Evolutionary conservation across 1,140 invertebrate genomes (phyloP), one percentile per base, ranked within the genome.

Genomic region (Drosophila punjabiensis): DNA sequence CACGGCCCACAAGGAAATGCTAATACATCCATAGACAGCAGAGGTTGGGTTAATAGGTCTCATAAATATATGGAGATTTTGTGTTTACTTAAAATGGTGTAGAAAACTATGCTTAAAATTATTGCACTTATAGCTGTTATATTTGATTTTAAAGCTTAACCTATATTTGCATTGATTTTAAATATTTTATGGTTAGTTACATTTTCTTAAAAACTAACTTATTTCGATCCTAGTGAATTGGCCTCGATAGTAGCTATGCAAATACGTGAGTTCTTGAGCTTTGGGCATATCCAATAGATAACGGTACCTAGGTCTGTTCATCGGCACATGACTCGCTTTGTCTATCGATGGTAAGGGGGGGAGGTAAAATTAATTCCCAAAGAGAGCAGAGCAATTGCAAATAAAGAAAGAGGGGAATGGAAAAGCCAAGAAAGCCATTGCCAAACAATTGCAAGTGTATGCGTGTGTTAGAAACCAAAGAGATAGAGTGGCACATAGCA

Each of bases 321-420:
- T 76, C 48, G 74, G 76, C 77, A 79, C 77, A 79, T 79, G 77
- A 79, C 77, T 83, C 65, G 67, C 61, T 73, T 52, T 63, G 53
- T 50, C 47, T 83, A 74, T 79, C n/a, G 50, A 73, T 61, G 41
- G 55, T 14, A 11, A 48, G 20, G 20, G 35, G 55, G 55, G 75
- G 56, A 62, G 63, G 67, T 48, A 63, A 63, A 86, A 89, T 89
- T 64, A 85, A 88, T 89, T 85, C 81, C 63, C 81, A 50, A 59
- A 41, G 62, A 68, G 68, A 76, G 52, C 61, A 70, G 62, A 73
- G 63, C 60, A 69, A 41, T 56, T 35, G 53, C 9, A 70, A 35
- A 53, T 41, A 70, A 37, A 60, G 24, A 53, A 64, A 58, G n/a
- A 18, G 30, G 35, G 8, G 11, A 32, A 32, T 35, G 47, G 61